Base-by-base conservation (phyloP, 2,797 vertebrate species). In the Peromyscus eremicus region DNA sequence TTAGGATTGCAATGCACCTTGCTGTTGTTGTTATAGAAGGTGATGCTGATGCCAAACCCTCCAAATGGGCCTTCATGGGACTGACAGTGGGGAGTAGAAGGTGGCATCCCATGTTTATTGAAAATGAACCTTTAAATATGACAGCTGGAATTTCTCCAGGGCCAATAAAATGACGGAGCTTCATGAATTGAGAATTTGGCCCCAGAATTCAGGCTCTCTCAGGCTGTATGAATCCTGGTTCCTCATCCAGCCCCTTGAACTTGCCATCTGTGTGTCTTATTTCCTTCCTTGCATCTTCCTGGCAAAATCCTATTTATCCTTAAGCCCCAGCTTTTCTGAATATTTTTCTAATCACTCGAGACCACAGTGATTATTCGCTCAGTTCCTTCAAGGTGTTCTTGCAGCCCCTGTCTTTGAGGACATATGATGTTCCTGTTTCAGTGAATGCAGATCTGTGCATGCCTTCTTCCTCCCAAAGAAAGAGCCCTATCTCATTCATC, bases 311-410 rank as follows among this genome's bases (percentile, higher is more conserved):
- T 81, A 23, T 29, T 79, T 49, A 76, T 81, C 27, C 34, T 62
- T 52, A 92, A 85, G 55, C 55, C 62, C 14, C 17, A 40, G 49
- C 10, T 94, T 96, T 96, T 91, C 32, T 68, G 40, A 86, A 89
- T 89, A 80, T 73, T 95, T 96, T 95, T 91, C 60, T 66, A 89
- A 94, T 95, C 79, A 91, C 29, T 62, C n/a, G 32, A 66, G 92
- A 86, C 82, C 73, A 71, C 73, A 92, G 49, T 71, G 68, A 55
- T 82, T 95, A 91, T 70, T 66, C 84, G 77, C 43, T 34, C 85
- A 84, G 34, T 83, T 79, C 32, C 34, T 95, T 55, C 79, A 76
- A 70, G 32, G 46, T 57, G 81, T 60, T 86, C 46, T 55, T 75
- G 11, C 8, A 81, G 46, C 23, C 40, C 32, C 34, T 21, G 11